Evolutionary conservation across 2,888 invertebrate species (phyloP), one percentile per base, ranked within the genome.

Genomic region (Latrodectus elegans): DNA sequence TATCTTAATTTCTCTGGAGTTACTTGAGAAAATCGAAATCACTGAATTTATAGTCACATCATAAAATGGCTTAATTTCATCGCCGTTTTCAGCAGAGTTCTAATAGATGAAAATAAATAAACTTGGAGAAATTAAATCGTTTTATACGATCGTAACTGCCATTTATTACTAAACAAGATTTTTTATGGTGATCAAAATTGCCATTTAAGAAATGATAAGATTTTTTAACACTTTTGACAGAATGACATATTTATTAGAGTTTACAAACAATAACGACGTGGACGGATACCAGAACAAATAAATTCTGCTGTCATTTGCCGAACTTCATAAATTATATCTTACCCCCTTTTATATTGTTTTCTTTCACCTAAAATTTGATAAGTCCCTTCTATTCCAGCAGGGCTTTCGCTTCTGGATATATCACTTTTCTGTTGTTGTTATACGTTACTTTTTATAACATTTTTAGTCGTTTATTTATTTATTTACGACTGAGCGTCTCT

Each of bases 361-460:
- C 51, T 75, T 75, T 73, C 73, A 53, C 60, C 68, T 72, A 84
- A 84, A 84, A 84, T 84, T 84, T 84, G 84, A 65, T 84, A 84
- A 84, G 72, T 77, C 77, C 78, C 49, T 22, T 22, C 67, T 26
- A 38, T 67, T 53, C 55, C 53, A 38, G 78, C 67, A 53, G 17
- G 26, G 72, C 71, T 83, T 78, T 78, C 51, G 78, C 71, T 84
- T 15, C 60, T 15, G 60, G n/a, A 84, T 84, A 84, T 84, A 84
- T 84, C 78, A 84, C 70, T 73, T 68, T 67, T 65, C 67, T 22
- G 38, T 38, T 38, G 51, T 71, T 79, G 52, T 72, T 38, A 38
- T 17, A 11, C 65, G 49, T 49, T 71, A 71, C 64, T 74, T 38
- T 74, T 74, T 74, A 49, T 79, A 70, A 55, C 26, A 79, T 79